phyloP scores from a whole-genome alignment of 2,888 invertebrate genomes.

The Sycophila texana region DNA sequence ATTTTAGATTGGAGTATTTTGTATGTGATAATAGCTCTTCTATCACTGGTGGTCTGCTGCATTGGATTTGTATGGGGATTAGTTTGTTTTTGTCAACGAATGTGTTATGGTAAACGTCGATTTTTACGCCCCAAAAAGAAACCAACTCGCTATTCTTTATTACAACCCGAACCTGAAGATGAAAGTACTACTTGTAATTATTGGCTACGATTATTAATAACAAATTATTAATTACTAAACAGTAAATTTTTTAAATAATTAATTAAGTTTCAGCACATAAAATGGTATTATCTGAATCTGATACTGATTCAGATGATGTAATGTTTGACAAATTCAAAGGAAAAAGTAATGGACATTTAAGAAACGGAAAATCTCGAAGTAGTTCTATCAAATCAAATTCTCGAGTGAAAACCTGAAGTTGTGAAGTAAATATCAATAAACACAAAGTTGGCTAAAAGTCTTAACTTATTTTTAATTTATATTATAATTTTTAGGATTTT shows the following conservation, averaged over 20 bases:
- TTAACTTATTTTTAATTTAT: neutral
- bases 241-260: neutral
- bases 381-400: constrained; percentile 77
- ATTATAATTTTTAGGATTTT: neutral
- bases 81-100: constrained; percentile 80
- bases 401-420: constrained; percentile 78
- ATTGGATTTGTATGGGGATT: constrained; percentile 82
- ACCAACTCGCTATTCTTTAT: constrained; percentile 83
- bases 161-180: constrained; percentile 84
- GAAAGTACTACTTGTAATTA: constrained; percentile 79
- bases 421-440: constrained; percentile 67
- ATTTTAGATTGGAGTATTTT: constrained; percentile 92
- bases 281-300: constrained; percentile 84
- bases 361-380: constrained; percentile 77
- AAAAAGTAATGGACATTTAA: constrained; percentile 79
- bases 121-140: constrained; percentile 78
- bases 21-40: constrained; percentile 88
- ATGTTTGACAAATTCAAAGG: constrained; percentile 86
- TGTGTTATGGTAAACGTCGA: constrained; percentile 76
- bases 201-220: constrained; percentile 43
- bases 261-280: constrained; percentile 78
- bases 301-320: constrained; percentile 88
- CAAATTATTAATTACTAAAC: neutral
- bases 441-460: neutral
- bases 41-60: constrained; percentile 79